Percentiles rank a stretch among this genome's conserved stretches.
phyloP scores from a whole-genome alignment of 2,888 invertebrate species.

The Drosophila trichaetosa region DNA sequence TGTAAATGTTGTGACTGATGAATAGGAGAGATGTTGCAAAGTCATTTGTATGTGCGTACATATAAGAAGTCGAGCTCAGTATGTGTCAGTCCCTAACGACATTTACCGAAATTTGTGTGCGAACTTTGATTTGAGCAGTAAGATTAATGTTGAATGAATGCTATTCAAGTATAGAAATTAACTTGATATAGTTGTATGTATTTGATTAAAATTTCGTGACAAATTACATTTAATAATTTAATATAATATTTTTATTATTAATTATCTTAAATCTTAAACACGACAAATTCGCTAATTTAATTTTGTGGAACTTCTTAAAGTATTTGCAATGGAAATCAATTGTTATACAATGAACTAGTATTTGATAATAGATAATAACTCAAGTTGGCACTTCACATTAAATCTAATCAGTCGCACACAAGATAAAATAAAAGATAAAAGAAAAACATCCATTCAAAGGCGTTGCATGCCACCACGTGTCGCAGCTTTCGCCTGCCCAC shows the following conservation, averaged over 20 bases:
- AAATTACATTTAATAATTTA: neutral
- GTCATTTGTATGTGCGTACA: conserved; percentile 13
- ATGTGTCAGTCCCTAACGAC: conserved; percentile 13
- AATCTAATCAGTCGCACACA: conserved; percentile 38
- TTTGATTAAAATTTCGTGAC: neutral
- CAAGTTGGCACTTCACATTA: conserved; percentile 36
- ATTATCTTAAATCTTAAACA: neutral
- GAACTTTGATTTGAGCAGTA: conserved; percentile 1
- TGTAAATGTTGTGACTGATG: conserved; percentile 76
- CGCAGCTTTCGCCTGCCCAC: conserved; percentile 13
- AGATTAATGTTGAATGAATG: neutral
- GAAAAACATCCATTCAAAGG: conserved; percentile 13
- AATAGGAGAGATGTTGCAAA: conserved; percentile 27
- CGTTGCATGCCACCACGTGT: conserved; percentile 47
- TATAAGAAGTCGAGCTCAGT: conserved; percentile 1
- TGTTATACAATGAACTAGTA: conserved; percentile 9
- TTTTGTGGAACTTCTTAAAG: neutral
- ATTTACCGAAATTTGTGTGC: conserved; percentile 1
- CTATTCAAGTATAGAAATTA: neutral
- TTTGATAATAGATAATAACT: conserved; percentile 44
- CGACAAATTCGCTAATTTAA: neutral
- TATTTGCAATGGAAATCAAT: conserved; percentile 8
- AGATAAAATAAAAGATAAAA: conserved; percentile 4
- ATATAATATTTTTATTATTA: neutral
- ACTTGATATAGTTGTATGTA: neutral